Evolutionary conservation across 2,113 vertebrate genomes (phyloP).

Genomic region (Numenius arquata): DNA sequence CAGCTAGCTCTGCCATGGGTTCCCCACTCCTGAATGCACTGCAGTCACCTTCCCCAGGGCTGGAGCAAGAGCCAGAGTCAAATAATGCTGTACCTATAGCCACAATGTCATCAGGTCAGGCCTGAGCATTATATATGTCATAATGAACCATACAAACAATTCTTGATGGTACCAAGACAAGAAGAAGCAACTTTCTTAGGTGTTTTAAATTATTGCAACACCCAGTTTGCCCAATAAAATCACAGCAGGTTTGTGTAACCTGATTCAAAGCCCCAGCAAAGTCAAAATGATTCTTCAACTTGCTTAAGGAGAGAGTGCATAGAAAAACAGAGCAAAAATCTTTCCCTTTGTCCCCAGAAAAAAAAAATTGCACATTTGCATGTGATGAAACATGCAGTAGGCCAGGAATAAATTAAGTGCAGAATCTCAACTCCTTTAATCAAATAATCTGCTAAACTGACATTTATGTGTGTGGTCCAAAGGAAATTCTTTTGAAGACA

Average conservation of each 20-base stretch:
- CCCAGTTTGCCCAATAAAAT: not conserved
- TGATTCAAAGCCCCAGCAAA: not conserved
- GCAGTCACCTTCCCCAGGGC: not conserved
- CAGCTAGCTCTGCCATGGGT: slow-evolving; percentile 7
- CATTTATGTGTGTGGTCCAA: not conserved
- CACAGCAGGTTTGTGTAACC: not conserved
- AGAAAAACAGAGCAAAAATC: not conserved
- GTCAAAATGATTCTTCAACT: not conserved
- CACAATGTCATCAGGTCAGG: not conserved
- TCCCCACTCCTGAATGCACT: not conserved
- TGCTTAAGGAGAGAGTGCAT: not conserved
- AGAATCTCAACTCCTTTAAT: slow-evolving; percentile 12
- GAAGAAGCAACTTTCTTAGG: not conserved
- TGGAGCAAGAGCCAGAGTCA: not conserved
- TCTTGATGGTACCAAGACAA: not conserved
- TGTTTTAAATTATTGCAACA: not conserved
- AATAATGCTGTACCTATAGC: not conserved
- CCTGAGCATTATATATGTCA: not conserved
- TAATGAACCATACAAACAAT: not conserved
- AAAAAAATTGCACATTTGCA: not conserved
- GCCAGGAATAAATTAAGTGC: slow-evolving; percentile 35
- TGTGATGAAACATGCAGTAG: not conserved
- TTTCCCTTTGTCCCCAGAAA: not conserved
- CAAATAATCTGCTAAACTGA: not conserved
- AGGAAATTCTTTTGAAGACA: not conserved